phyloP scores from a whole-genome alignment of 2,113 vertebrate species.

The Phalacrocorax aristotelis region DNA sequence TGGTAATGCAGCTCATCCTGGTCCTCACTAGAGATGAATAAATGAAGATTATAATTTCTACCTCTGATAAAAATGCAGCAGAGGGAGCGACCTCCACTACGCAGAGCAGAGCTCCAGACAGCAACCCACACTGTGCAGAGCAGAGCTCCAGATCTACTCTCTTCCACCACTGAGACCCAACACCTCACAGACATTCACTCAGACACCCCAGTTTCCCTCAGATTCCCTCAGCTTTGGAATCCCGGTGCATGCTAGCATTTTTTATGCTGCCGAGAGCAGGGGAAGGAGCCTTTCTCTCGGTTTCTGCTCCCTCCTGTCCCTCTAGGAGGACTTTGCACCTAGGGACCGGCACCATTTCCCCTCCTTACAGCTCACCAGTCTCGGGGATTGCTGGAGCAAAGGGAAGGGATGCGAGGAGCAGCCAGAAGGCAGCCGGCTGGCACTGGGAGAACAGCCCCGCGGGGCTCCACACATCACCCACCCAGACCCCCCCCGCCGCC shows the following conservation, averaged over 20 bases:
- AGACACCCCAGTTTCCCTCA: neutral
- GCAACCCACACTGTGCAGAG: neutral
- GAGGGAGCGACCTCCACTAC: neutral
- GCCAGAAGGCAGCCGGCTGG: neutral
- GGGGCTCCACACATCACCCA: neutral
- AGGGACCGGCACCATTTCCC: neutral
- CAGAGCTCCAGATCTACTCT: neutral
- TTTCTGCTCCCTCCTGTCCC: neutral
- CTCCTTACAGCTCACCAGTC: accelerated
- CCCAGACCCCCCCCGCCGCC: neutral
- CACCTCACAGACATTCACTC: neutral
- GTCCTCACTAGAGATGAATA: slow-evolving; percentile 79
- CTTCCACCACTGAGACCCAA: neutral
- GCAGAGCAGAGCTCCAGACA: neutral
- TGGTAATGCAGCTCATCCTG: slow-evolving; percentile 86
- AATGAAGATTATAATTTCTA: neutral
- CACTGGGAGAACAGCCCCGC: neutral
- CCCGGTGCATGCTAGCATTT: accelerated
- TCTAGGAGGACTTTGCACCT: neutral
- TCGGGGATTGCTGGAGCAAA: accelerated
- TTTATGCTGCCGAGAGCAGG: accelerated
- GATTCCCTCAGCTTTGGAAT: neutral
- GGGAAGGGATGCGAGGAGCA: accelerated
- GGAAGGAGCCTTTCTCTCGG: accelerated
- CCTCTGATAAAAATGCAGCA: neutral